Evolutionary conservation across 2,888 invertebrate genomes (phyloP).

Genomic region (Xylota segnis): DNA sequence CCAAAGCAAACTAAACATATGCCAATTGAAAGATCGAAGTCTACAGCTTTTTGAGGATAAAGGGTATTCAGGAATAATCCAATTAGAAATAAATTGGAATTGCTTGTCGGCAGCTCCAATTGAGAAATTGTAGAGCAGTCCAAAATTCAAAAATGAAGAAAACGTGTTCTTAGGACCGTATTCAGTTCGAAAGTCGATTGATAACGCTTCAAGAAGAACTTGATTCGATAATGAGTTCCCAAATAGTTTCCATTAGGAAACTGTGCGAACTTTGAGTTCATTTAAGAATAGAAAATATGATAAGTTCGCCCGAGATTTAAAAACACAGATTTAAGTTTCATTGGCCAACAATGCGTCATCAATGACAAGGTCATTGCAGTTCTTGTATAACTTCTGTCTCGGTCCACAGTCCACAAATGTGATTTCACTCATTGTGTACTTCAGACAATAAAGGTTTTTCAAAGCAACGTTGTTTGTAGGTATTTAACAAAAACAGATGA

Average conservation of each 20-base stretch:
- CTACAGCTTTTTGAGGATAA: no score
- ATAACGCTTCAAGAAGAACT: neutral
- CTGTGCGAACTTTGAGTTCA: conserved; percentile 1
- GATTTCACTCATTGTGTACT: conserved; percentile 10
- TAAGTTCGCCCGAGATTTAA: neutral
- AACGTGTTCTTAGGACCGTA: neutral
- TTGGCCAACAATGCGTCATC: conserved; percentile 36
- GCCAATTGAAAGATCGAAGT: no score
- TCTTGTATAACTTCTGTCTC: conserved; percentile 8
- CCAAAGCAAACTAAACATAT: no score
- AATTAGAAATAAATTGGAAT: no score
- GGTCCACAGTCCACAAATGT: neutral
- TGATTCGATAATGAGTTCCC: neutral
- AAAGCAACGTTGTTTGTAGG: neutral
- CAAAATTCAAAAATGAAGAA: no score
- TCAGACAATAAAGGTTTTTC: neutral
- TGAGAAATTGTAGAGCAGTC: no score
- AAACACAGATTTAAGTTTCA: neutral
- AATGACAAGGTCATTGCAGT: conserved; percentile 43
- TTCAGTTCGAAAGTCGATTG: neutral
- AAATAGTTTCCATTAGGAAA: conserved; percentile 3
- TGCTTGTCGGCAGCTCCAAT: no score
- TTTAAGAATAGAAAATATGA: neutral
- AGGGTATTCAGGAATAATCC: no score
- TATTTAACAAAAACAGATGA: neutral